Conservation (phyloP, 2,888 invertebrate genomes). For the Agrotis puta region DNA sequence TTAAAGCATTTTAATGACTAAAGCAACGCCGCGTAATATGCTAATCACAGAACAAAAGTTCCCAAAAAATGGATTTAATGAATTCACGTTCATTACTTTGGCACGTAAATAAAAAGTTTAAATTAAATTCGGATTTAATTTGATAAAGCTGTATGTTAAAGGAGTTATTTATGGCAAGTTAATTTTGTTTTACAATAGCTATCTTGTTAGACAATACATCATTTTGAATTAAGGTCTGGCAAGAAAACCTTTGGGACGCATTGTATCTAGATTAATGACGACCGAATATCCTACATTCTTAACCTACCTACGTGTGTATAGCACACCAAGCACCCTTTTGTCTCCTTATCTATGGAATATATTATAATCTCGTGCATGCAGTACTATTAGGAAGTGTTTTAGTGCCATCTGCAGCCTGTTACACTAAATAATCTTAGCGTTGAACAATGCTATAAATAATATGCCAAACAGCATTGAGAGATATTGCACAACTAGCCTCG, state of each 20-base stretch:
- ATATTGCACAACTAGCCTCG: constrained; percentile 34
- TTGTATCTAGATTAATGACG: constrained; percentile 56
- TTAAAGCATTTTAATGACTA: constrained; percentile 62
- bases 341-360: constrained; percentile 40
- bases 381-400: constrained; percentile 41
- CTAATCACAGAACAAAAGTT: constrained; percentile 64
- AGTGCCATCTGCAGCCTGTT: constrained; percentile 51
- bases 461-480: constrained; percentile 33
- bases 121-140: constrained; percentile 24
- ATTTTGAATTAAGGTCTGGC: constrained; percentile 56
- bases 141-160: constrained; percentile 24
- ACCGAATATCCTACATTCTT: constrained; percentile 48
- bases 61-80: constrained; percentile 57
- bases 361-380: constrained; percentile 41
- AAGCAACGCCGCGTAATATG: constrained; percentile 58
- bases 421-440: constrained; percentile 47
- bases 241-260: constrained; percentile 62
- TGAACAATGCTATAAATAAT: constrained; percentile 51
- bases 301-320: constrained; percentile 19
- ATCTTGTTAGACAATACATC: constrained; percentile 58
- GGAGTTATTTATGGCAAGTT: constrained; percentile 29
- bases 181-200: constrained; percentile 42
- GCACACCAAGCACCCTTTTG: constrained; percentile 25
- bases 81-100: constrained; percentile 50
- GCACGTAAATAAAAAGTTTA: constrained; percentile 42